Percentiles rank a stretch among this genome's conserved stretches.
These are phyloP conservation scores for Antennarius striatus DNA, from an alignment of 2,113 vertebrate genomes.

Conservation along the genomic window DNA sequence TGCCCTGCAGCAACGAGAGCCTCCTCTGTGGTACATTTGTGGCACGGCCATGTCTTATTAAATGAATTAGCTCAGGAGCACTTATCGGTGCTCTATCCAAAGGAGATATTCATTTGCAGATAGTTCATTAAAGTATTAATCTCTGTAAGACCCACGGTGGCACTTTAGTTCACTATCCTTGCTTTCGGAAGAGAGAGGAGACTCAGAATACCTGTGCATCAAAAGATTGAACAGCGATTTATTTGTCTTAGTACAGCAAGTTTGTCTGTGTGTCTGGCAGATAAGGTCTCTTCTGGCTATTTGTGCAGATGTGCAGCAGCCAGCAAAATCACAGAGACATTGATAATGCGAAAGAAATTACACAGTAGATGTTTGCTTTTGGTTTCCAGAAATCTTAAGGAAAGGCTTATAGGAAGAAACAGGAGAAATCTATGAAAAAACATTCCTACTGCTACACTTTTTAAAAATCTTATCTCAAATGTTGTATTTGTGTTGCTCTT, in stretches of 20 bases:
- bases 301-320: too few relatives aligned
- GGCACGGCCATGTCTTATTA: slow-evolving; percentile 61
- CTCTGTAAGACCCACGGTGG: slow-evolving; percentile 42
- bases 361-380: slow-evolving; percentile 3
- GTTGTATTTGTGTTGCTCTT: slow-evolving; percentile 12
- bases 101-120: slow-evolving; percentile 60
- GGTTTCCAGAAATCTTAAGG: slow-evolving; percentile 6
- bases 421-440: background rate
- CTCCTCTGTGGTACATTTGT: slow-evolving; percentile 57
- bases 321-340: too few relatives aligned
- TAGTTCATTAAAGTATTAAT: slow-evolving; percentile 54
- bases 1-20: slow-evolving; percentile 47
- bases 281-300: too few relatives aligned
- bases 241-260: slow-evolving; percentile 21
- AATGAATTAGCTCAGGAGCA: slow-evolving; percentile 52
- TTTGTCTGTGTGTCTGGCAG: background rate
- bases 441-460: background rate
- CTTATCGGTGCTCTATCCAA: slow-evolving; percentile 41
- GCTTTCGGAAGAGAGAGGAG: slow-evolving; percentile 34
- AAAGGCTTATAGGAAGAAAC: slow-evolving; percentile 3
- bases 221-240: slow-evolving; percentile 33
- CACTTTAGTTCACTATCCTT: slow-evolving; percentile 39
- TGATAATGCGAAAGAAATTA: background rate
- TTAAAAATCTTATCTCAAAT: slow-evolving; percentile 2
- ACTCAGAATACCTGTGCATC: slow-evolving; percentile 31